Percentiles rank a stretch among this genome's conserved stretches.
phyloP scores from a whole-genome alignment of 2,888 invertebrate species.

The Auanema sp. region DNA sequence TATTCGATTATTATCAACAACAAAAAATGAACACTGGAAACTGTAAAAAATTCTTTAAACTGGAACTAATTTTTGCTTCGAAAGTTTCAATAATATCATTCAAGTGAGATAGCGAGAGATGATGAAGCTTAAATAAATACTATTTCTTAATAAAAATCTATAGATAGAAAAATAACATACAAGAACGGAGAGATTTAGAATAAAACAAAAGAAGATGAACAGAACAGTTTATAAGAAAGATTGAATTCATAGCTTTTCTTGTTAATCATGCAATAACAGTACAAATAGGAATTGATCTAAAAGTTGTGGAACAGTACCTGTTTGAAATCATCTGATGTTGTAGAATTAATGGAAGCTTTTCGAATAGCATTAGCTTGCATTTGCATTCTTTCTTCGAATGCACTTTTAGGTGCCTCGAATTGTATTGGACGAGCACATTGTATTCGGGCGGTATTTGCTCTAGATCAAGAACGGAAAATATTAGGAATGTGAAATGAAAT shows the following conservation, averaged over 20 bases:
- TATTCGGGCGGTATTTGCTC: slow-evolving; percentile 16
- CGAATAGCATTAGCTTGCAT: slow-evolving; percentile 41
- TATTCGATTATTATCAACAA: neutral
- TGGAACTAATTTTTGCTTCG: neutral
- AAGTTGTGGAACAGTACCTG: no score
- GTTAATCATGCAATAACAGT: no score
- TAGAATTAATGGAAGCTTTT: neutral
- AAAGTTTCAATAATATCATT: neutral
- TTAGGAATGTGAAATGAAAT: neutral
- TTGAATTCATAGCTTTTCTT: no score
- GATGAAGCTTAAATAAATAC: no score
- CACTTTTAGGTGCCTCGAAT: slow-evolving; percentile 60
- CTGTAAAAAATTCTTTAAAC: neutral
- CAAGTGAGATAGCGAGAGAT: no score
- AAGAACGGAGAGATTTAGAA: neutral
- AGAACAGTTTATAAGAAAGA: no score
- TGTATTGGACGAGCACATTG: slow-evolving; percentile 37
- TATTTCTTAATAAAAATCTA: neutral
- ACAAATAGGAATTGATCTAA: no score
- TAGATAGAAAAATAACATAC: neutral
- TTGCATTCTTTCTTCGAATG: slow-evolving; percentile 57
- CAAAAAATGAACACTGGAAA: neutral
- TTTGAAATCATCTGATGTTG: neutral
- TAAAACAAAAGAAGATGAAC: neutral
- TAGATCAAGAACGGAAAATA: neutral